Evolutionary conservation across 2,888 invertebrate species (phyloP), one percentile per base, ranked within the genome.

Genomic region (Asteroscopus sphinx): DNA sequence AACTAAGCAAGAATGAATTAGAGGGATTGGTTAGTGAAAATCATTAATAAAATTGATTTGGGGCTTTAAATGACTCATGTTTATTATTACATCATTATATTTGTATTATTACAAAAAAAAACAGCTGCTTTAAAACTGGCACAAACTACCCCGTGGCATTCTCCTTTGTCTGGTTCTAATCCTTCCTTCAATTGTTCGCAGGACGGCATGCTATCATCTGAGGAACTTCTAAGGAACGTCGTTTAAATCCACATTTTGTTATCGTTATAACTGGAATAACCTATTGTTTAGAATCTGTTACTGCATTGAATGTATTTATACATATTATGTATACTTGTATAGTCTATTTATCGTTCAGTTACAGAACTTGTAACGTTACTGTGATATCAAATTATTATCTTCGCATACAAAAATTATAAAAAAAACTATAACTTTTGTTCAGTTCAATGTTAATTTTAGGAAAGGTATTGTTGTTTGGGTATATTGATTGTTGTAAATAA

Each of bases 201-300:
- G 90, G 95, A 95, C 72, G 95, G 95, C 42, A 88, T 94, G 84
- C 88, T 95, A 35, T 91, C 95, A 56, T 85, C 95, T 21, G 95
- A 95, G 16, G 95, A 95, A 81, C 88, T 95, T 32, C 91, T 95
- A 69, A 91, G 94, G 82, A 94, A 93, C 81, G 85, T 86, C 73
- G 81, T 86, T 71, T 92, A 91, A 90, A 80, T 46, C 25, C 41
- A 60, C 16, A 67, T 61, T 68, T 53, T 58, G 65, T 65, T 77
- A 63, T 58, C 68, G 61, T 60, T 72, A 75, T 70, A 59, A 76
- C 75, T 76, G 72, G 68, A 79, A 56, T 78, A 72, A 62, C 63
- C 62, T 80, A 77, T 76, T 59, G 62, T 85, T 84, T 82, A 73
- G 51, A 73, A 72, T 78, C 77, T 71, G 73, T 86, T 83, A 77